phyloP scores from a whole-genome alignment of 1,140 invertebrate species.

The Hestina assimilis region DNA sequence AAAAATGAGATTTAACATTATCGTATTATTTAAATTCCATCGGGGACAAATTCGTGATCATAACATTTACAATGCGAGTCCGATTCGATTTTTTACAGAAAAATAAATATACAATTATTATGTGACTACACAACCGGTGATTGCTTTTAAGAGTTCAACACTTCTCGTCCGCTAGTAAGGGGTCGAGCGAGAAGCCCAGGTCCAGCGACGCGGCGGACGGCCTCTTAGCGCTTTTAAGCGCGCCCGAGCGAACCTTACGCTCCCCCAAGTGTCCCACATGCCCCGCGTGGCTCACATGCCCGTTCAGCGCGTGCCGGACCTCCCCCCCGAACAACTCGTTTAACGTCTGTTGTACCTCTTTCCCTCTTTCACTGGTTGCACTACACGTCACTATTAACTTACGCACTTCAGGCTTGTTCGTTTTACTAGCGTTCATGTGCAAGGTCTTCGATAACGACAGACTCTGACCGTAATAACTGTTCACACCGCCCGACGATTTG shows the following conservation, averaged over 20 bases:
- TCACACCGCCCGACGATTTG: constrained; percentile 41
- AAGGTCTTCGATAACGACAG: constrained; percentile 60
- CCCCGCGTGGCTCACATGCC: constrained; percentile 45
- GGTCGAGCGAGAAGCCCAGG: constrained; percentile 68
- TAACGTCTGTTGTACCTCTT: constrained; percentile 56
- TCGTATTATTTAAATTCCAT: constrained; percentile 53
- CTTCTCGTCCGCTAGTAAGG: constrained; percentile 73
- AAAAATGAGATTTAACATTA: constrained; percentile 67
- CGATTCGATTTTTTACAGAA: constrained; percentile 67
- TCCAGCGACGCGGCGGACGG: constrained; percentile 53
- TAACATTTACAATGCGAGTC: constrained; percentile 57
- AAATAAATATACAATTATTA: constrained; percentile 75
- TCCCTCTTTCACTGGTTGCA: constrained; percentile 37
- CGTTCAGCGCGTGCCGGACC: constrained; percentile 54
- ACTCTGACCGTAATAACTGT: constrained; percentile 61
- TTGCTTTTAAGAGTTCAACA: constrained; percentile 63
- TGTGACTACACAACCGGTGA: constrained; percentile 67
- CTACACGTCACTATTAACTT: constrained; percentile 71
- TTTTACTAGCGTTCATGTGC: constrained; percentile 66
- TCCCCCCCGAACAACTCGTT: constrained; percentile 52
- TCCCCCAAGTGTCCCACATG: constrained; percentile 29
- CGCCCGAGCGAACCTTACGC: constrained; percentile 33
- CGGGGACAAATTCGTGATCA: constrained; percentile 59
- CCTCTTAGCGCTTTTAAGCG: constrained; percentile 50
- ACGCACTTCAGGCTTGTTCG: constrained; percentile 68